Evolutionary conservation across 2,888 invertebrate genomes (phyloP).

Genomic region (Opisthograptis luteolata): DNA sequence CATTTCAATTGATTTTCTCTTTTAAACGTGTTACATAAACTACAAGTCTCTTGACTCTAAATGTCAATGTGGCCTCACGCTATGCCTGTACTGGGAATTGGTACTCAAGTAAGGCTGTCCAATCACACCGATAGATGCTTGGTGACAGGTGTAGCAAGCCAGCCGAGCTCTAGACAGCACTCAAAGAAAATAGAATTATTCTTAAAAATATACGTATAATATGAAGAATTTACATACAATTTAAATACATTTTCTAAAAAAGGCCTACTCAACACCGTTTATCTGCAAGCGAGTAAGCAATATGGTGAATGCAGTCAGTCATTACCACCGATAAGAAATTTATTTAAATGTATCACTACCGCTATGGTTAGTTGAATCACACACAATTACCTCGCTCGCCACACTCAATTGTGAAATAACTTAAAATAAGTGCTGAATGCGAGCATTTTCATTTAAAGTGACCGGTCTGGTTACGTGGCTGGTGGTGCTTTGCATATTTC

Average conservation of each 20-base stretch:
- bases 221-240: constrained; percentile 5
- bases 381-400: constrained; percentile 46
- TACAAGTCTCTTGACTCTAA: no score
- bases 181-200: no score
- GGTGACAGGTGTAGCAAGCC: no score
- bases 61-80: no score
- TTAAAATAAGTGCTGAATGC: constrained; percentile 45
- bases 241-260: constrained; percentile 4
- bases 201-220: no score
- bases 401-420: constrained; percentile 50
- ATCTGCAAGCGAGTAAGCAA: constrained; percentile 37
- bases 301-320: constrained; percentile 43
- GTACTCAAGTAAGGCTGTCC: no score
- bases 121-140: no score
- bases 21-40: no score
- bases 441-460: constrained; percentile 44
- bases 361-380: constrained; percentile 58
- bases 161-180: no score
- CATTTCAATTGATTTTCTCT: no score
- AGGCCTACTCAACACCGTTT: constrained; percentile 25
- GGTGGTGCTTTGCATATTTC: constrained; percentile 19
- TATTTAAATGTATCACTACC: constrained; percentile 57
- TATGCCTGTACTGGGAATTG: no score
- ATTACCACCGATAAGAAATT: constrained; percentile 51
- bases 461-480: constrained; percentile 10